Conservation (phyloP, 2,797 vertebrate species). For the Merluccius polli region DNA sequence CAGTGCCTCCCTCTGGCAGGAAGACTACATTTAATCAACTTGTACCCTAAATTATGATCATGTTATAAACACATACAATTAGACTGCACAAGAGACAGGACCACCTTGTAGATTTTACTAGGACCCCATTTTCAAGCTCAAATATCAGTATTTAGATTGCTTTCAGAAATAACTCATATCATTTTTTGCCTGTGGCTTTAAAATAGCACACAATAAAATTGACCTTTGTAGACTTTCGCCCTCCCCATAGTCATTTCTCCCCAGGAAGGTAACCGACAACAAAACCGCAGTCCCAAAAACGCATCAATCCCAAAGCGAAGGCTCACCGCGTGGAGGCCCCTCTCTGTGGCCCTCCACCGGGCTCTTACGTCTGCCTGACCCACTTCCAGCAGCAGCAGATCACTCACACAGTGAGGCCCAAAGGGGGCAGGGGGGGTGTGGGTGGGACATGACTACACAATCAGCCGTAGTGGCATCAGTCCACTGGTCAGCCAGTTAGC, state of each 20-base stretch:
- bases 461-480: constrained; percentile 47
- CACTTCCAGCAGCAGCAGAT: constrained; percentile 52
- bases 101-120: neutral
- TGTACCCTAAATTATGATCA: constrained; percentile 20
- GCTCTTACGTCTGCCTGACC: constrained; percentile 61
- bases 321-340: constrained; percentile 38
- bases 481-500: constrained; percentile 40
- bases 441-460: neutral
- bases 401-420: neutral
- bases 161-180: neutral
- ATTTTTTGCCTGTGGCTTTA: too few species aligned
- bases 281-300: neutral
- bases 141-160: neutral
- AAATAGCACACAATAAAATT: neutral
- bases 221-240: neutral
- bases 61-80: neutral
- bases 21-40: constrained; percentile 26
- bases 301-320: neutral
- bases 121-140: neutral
- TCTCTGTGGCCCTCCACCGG: constrained; percentile 28
- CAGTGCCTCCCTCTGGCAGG: constrained; percentile 63
- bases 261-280: neutral
- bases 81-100: too few species aligned
- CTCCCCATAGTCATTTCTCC: neutral
- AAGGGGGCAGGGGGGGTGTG: neutral